Percentiles rank a stretch among this genome's conserved stretches.
Conservation (phyloP, 2,797 vertebrate species). For the Microchirus variegatus region DNA sequence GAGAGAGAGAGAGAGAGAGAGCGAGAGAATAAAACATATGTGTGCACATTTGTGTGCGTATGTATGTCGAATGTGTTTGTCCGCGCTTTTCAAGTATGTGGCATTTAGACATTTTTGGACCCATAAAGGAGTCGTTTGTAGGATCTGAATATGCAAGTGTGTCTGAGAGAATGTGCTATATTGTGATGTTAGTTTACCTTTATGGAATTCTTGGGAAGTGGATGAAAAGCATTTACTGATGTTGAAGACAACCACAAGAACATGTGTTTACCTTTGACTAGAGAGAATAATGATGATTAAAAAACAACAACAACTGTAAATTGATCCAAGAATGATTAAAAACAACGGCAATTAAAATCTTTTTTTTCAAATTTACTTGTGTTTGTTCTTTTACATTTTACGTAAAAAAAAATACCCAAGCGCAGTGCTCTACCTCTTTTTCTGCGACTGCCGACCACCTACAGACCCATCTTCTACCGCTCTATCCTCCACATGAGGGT, state of each 20-base stretch:
- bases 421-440: no score
- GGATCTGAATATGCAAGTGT: slow-evolving; percentile 83
- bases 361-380: slow-evolving; percentile 67
- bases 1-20: neutral
- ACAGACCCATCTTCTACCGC: no score
- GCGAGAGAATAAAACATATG: slow-evolving; percentile 11
- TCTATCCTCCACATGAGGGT: no score
- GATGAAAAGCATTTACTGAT: slow-evolving; percentile 72
- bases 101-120: slow-evolving; percentile 80
- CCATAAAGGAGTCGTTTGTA: slow-evolving; percentile 79
- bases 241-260: slow-evolving; percentile 67
- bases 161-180: slow-evolving; percentile 69
- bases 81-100: slow-evolving; percentile 77
- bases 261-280: slow-evolving; percentile 76
- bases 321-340: slow-evolving; percentile 79
- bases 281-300: slow-evolving; percentile 46
- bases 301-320: slow-evolving; percentile 62
- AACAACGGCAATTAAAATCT: slow-evolving; percentile 79
- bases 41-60: slow-evolving; percentile 54
- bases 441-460: no score
- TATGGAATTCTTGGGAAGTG: slow-evolving; percentile 33
- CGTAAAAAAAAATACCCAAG: no score
- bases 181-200: slow-evolving; percentile 71
- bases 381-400: slow-evolving; percentile 23
- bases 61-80: slow-evolving; percentile 75